These are phyloP conservation scores for Panurus biarmicus DNA, from an alignment of 2,113 vertebrate species.

Conservation along the genomic window DNA sequence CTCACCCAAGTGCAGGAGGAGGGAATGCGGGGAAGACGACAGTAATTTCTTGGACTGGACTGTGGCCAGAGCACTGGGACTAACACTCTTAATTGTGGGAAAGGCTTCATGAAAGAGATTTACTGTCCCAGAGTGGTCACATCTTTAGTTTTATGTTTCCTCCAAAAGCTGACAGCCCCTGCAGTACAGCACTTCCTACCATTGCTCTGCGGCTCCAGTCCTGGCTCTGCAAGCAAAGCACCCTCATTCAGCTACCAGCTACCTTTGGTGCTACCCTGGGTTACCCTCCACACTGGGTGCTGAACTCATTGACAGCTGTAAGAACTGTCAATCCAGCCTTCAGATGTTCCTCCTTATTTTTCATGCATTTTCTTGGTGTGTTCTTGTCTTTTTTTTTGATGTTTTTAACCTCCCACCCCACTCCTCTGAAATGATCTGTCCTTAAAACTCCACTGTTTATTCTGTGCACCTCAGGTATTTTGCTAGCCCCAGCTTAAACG, in stretches of 20 bases:
- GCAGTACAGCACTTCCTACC: not conserved
- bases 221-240: not conserved
- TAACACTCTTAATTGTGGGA: constrained; percentile 58
- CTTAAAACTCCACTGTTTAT: not conserved
- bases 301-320: not conserved
- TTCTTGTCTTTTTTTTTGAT: not conserved
- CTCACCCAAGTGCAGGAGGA: not conserved
- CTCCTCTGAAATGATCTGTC: not conserved
- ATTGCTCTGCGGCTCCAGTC: not conserved
- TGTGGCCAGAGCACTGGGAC: constrained; percentile 3
- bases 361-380: not conserved
- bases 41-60: constrained; percentile 22
- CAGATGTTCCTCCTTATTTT: not conserved
- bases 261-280: not conserved
- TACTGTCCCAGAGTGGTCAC: constrained; percentile 61
- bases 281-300: not conserved
- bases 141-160: constrained; percentile 62
- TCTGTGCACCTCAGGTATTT: not conserved
- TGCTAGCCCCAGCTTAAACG: rapidly evolving
- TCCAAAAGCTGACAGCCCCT: constrained; percentile 12
- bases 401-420: not conserved
- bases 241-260: rapidly evolving
- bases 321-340: not conserved
- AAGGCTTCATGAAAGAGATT: constrained; percentile 55
- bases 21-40: not conserved